Evolutionary conservation across 2,888 invertebrate species (phyloP).

Genomic region (Nomada goodeniana): DNA sequence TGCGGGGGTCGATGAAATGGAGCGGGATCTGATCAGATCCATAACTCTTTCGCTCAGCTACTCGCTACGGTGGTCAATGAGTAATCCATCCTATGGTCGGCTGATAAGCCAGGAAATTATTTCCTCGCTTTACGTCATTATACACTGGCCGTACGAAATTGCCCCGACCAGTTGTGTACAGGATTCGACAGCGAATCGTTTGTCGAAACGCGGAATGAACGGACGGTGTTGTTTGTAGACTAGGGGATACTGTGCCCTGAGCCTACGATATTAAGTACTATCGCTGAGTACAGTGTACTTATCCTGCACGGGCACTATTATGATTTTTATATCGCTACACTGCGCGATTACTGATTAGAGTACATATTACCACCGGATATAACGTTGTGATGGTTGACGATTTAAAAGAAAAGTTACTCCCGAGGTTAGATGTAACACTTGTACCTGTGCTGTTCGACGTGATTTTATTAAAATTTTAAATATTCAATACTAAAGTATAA

Average conservation of each 20-base stretch:
- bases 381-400: no score
- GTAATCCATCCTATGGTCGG: constrained; percentile 30
- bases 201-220: neutral
- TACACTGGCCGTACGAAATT: constrained; percentile 10
- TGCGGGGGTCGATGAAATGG: constrained; percentile 36
- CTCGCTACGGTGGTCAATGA: constrained; percentile 30
- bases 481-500: no score
- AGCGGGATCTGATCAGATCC: constrained; percentile 54
- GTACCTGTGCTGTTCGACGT: no score
- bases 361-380: no score
- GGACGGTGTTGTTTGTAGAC: neutral
- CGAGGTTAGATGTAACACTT: no score
- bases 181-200: neutral
- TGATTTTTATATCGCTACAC: no score
- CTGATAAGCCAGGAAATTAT: constrained; percentile 29
- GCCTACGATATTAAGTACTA: no score
- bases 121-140: constrained; percentile 9
- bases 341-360: no score
- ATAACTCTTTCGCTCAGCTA: constrained; percentile 52
- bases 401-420: no score
- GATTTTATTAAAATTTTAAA: no score
- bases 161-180: constrained; percentile 19
- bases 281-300: no score
- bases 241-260: neutral
- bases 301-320: no score